Evolutionary conservation across 2,113 vertebrate genomes (phyloP).

Genomic region (Pao palembangensis): DNA sequence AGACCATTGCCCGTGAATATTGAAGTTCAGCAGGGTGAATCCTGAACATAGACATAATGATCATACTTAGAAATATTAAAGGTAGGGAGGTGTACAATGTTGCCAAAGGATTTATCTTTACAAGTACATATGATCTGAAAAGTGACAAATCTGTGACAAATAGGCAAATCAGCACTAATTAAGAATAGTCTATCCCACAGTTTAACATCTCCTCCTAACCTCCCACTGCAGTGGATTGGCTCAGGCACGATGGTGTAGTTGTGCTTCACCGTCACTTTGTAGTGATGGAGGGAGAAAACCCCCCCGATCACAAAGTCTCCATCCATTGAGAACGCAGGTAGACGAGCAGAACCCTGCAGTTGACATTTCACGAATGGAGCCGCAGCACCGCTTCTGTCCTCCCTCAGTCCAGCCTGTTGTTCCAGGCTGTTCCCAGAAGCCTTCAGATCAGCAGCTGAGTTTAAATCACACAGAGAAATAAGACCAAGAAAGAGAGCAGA

Average conservation of each 20-base stretch:
- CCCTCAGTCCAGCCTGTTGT: background rate
- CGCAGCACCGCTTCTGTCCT: background rate
- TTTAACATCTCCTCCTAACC: background rate
- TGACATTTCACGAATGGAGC: conserved; percentile 20
- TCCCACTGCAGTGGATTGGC: conserved; percentile 35
- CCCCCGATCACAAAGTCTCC: conserved; percentile 62
- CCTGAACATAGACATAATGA: conserved; percentile 28
- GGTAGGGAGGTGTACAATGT: background rate
- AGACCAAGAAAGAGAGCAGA: conserved; percentile 1
- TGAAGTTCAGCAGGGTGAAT: conserved; percentile 58
- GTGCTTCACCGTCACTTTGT: conserved; percentile 31
- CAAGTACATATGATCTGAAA: too few relatives aligned
- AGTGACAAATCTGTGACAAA: too few relatives aligned
- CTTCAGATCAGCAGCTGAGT: too few relatives aligned
- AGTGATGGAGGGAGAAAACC: conserved; percentile 56
- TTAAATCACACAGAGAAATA: conserved; percentile 8
- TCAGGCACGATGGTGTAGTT: conserved; percentile 34
- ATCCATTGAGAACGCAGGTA: conserved; percentile 12
- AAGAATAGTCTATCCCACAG: too few relatives aligned
- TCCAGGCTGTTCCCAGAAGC: background rate
- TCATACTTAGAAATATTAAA: background rate
- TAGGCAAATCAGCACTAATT: too few relatives aligned
- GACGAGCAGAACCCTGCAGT: conserved; percentile 22
- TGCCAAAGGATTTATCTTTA: too few relatives aligned
- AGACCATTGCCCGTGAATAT: conserved; percentile 63